Conservation (phyloP, 1,140 invertebrate species). For the Drosophila insularis region DNA sequence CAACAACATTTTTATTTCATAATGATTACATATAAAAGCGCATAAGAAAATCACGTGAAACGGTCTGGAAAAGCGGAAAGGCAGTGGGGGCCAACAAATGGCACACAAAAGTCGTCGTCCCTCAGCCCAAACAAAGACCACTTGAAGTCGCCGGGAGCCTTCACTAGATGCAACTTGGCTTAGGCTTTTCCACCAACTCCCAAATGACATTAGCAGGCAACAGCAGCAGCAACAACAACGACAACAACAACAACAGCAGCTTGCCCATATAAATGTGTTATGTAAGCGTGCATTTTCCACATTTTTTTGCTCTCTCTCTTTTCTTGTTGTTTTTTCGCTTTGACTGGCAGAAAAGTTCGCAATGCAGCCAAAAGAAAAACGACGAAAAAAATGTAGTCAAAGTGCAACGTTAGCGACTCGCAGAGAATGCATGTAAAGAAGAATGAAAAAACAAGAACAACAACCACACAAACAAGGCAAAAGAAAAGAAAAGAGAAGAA, state of each 20-base stretch:
- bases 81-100: slow-evolving; percentile 42
- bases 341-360: slow-evolving; percentile 57
- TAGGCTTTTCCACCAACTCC: slow-evolving; percentile 34
- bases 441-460: slow-evolving; percentile 1
- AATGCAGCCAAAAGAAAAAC: slow-evolving; percentile 46
- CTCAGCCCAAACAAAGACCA: slow-evolving; percentile 47
- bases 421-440: slow-evolving; percentile 23
- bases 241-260: slow-evolving; percentile 43
- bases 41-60: slow-evolving; percentile 72
- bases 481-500: slow-evolving; percentile 20
- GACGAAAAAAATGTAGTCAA: slow-evolving; percentile 26
- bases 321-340: slow-evolving; percentile 39
- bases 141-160: slow-evolving; percentile 36
- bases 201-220: slow-evolving; percentile 44
- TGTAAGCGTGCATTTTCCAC: slow-evolving; percentile 69
- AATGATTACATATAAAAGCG: slow-evolving; percentile 65
- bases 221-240: slow-evolving; percentile 39
- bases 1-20: slow-evolving; percentile 62
- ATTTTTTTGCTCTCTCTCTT: slow-evolving; percentile 39
- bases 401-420: slow-evolving; percentile 29
- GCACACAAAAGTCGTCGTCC: slow-evolving; percentile 9
- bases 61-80: slow-evolving; percentile 49
- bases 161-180: slow-evolving; percentile 16
- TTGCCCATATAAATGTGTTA: slow-evolving; percentile 51
- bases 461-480: not conserved